These are phyloP conservation scores for Arnoldichthys spilopterus DNA, from an alignment of 2,797 vertebrate genomes.

Conservation along the genomic window DNA sequence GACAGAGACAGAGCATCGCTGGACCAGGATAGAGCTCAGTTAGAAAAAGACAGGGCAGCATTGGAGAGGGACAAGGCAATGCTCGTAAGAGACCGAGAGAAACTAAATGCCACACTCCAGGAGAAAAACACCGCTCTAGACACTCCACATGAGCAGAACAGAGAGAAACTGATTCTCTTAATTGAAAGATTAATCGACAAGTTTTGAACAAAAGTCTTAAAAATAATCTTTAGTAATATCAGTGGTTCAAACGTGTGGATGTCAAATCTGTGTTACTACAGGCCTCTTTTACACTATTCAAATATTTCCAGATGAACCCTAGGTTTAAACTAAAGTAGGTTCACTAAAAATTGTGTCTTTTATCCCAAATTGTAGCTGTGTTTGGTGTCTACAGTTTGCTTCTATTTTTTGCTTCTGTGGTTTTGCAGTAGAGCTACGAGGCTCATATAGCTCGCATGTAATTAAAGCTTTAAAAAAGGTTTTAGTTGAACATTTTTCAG, in stretches of 20 bases:
- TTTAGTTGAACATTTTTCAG: too few species aligned
- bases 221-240: neutral
- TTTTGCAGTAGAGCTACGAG: neutral
- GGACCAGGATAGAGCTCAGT: conserved; percentile 54
- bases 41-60: conserved; percentile 59
- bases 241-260: neutral
- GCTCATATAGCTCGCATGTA: too few species aligned
- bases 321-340: neutral
- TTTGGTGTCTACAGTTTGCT: too few species aligned
- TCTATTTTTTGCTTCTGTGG: neutral
- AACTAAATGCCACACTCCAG: conserved; percentile 12
- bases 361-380: too few species aligned
- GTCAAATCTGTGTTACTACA: neutral
- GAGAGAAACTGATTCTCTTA: conserved; percentile 62
- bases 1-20: conserved; percentile 47
- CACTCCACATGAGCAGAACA: conserved; percentile 54
- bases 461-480: too few species aligned
- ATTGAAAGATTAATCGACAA: conserved; percentile 61
- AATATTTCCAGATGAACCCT: neutral
- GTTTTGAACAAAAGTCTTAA: conserved; percentile 55
- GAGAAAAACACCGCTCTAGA: conserved; percentile 33
- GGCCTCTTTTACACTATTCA: neutral
- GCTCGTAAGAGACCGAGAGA: conserved; percentile 53
- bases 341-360: too few species aligned
- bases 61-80: conserved; percentile 54